phyloP scores from a whole-genome alignment of 2,797 vertebrate genomes.

The Taeniopygia guttata region DNA sequence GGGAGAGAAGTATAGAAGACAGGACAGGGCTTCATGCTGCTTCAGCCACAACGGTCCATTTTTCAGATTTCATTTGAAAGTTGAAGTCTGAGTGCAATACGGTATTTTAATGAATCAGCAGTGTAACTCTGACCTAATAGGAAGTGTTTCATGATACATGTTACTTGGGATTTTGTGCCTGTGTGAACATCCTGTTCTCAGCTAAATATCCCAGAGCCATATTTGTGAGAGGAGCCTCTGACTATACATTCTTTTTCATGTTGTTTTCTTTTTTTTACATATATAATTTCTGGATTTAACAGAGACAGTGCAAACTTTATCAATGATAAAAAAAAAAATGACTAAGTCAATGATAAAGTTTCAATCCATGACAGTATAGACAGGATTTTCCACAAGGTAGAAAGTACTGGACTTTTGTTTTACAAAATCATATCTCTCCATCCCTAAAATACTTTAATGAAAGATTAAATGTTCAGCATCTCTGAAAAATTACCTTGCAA shows the following conservation, averaged over 20 bases:
- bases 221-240: neutral
- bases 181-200: constrained; percentile 42
- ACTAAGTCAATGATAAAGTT: neutral
- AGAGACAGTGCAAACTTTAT: neutral
- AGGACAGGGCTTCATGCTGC: neutral
- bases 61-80: neutral
- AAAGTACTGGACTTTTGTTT: neutral
- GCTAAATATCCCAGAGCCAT: neutral
- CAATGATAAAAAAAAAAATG: neutral
- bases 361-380: neutral
- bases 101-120: neutral
- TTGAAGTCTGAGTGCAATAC: neutral
- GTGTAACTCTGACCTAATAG: neutral
- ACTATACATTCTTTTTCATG: neutral
- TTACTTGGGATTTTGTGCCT: constrained; percentile 26
- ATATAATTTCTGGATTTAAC: neutral
- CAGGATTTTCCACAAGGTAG: neutral
- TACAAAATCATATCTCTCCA: neutral
- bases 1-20: neutral
- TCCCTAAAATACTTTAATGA: neutral
- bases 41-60: neutral
- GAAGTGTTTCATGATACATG: constrained; percentile 7
- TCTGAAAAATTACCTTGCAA: neutral
- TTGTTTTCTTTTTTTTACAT: neutral
- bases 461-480: neutral